Evolutionary conservation across 2,888 invertebrate species (phyloP), one percentile per base, ranked within the genome.

Genomic region (Rhingia campestris): DNA sequence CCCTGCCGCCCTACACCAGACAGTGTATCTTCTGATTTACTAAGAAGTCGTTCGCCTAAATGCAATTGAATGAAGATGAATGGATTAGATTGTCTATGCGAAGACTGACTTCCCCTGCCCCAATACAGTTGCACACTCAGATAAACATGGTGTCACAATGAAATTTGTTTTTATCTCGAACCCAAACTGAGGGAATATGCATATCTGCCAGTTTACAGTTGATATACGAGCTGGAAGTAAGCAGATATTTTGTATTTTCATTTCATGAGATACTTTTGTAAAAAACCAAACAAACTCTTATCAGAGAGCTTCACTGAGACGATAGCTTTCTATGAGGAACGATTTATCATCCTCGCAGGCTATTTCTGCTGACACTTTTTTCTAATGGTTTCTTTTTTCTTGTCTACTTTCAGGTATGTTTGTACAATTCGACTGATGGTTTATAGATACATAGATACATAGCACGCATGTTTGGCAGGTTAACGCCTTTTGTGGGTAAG

Each of bases 351-450:
- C 61, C 54, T 70, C 49, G 63, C 69, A 63, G 56, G 69, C 53
- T 61, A 66, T 47, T 22, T 22, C 45, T 67, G 53, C 53, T 61
- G 61, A 67, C 66, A 53, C 45, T 39, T 61, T 74, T 51, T 69
- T 61, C 43, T 61, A 33, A 59, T 37, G 54, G 6, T 64, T 76
- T 51, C 33, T 73, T 74, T 10, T 79, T 53, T 73, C 14, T 53
- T 61, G 32, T 73, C 53, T 70, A 58, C 33, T 81, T 81, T 66
- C 75, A 81, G 81, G 81, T 81, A 81, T 66, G 76, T 76, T 70
- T 64, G 2, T 22, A 64, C 63, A 54, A 63, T 73, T 63, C 53
- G 43, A 7, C 12, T 63, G 39, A 75, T 76, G 58, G 56, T 43
- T 69, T 58, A 80, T 41, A 56, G 47, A 73, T 72, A 58, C 69